Evolutionary conservation across 2,113 vertebrate genomes (phyloP).

Genomic region (Psilopsiagon aymara): DNA sequence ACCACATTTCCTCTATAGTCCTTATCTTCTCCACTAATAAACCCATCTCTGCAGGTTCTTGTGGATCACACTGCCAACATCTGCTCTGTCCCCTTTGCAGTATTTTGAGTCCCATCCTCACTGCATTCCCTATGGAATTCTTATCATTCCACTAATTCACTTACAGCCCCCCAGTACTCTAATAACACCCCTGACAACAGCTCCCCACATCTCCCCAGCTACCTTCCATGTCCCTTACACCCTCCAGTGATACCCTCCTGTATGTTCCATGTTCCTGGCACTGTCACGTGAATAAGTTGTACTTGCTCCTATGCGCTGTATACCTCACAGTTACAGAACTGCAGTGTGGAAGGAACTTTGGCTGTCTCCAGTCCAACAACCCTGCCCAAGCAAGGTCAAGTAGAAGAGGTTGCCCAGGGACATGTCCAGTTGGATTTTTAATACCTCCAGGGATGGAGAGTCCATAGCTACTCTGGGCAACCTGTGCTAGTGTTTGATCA

Average conservation of each 20-base stretch:
- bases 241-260: not conserved
- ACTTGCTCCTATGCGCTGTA: not conserved
- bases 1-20: not conserved
- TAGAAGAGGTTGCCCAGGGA: not conserved
- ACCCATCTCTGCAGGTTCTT: not conserved
- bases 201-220: not conserved
- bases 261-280: rapidly evolving
- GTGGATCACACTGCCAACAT: not conserved
- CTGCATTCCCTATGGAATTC: not conserved
- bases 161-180: not conserved
- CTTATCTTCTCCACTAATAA: not conserved
- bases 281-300: not conserved
- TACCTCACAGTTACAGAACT: not conserved
- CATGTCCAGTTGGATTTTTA: not conserved
- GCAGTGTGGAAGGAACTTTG: not conserved
- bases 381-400: not conserved
- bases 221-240: not conserved
- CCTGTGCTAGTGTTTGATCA: not conserved
- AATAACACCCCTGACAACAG: not conserved
- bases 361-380: not conserved
- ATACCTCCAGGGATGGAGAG: not conserved
- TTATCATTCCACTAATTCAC: not conserved
- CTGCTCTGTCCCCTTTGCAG: not conserved
- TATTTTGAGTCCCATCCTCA: not conserved
- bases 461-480: not conserved